phyloP scores from a whole-genome alignment of 2,797 vertebrate species.

The Hoplostethus mediterraneus region DNA sequence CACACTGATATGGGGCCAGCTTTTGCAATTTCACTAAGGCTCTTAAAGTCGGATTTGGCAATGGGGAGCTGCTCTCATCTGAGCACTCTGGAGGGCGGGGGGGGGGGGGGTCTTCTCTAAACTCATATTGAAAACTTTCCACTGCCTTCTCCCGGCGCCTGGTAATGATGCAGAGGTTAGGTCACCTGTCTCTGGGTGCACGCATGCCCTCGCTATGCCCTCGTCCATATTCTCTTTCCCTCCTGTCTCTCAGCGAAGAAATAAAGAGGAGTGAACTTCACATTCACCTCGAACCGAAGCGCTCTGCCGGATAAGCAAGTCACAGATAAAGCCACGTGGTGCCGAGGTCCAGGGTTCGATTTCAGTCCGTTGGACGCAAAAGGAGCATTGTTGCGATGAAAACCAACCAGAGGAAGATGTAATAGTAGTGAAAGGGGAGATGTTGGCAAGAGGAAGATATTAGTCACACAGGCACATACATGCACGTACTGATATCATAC shows the following conservation, averaged over 20 bases:
- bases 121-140: constrained; percentile 8
- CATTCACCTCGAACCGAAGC: constrained; percentile 2
- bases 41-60: constrained; percentile 40
- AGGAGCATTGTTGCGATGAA: background rate
- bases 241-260: no score
- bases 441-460: no score
- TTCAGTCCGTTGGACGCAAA: background rate
- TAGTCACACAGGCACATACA: background rate
- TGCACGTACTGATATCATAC: background rate
- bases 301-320: background rate
- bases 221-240: no score
- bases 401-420: background rate
- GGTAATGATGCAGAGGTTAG: constrained; percentile 6
- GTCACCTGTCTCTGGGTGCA: no score
- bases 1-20: background rate
- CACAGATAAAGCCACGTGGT: background rate
- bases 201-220: no score
- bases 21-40: constrained; percentile 30
- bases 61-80: constrained; percentile 21
- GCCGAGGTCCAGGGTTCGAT: background rate
- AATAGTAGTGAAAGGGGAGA: background rate
- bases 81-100: background rate
- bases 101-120: background rate
- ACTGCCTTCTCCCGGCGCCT: constrained; percentile 24
- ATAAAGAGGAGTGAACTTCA: no score